These are phyloP conservation scores for Gryon sp. DNA, from an alignment of 1,140 invertebrate species.

Conservation along the genomic window DNA sequence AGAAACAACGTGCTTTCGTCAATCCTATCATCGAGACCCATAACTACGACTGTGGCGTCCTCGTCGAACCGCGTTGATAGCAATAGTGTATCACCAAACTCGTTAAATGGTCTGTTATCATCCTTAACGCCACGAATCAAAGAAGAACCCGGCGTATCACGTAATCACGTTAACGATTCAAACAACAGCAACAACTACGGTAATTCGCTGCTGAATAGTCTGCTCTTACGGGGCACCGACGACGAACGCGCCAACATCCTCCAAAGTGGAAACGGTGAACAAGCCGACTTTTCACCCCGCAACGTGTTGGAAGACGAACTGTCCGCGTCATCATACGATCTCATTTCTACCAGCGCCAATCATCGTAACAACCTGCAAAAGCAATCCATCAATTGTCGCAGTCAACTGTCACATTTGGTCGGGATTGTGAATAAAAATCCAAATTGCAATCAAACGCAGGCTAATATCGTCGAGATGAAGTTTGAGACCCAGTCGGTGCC, in stretches of 20 bases:
- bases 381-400: conserved; percentile 28
- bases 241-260: conserved; percentile 52
- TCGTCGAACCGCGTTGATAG: conserved; percentile 9
- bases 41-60: conserved; percentile 18
- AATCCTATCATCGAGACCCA: conserved; percentile 52
- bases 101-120: conserved; percentile 69
- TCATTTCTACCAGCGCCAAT: conserved; percentile 54
- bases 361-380: conserved; percentile 37
- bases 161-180: conserved; percentile 42
- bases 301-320: conserved; percentile 68
- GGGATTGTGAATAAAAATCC: conserved; percentile 36
- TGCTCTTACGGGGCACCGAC: conserved; percentile 61
- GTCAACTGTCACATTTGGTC: conserved; percentile 16
- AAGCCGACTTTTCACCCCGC: conserved; percentile 64
- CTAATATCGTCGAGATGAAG: conserved; percentile 75
- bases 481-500: conserved; percentile 75
- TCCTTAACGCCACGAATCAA: conserved; percentile 67
- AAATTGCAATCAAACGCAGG: conserved; percentile 32
- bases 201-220: conserved; percentile 68
- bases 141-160: conserved; percentile 51
- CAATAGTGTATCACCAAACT: conserved; percentile 57
- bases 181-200: conserved; percentile 58
- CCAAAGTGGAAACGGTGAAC: conserved; percentile 28
- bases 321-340: conserved; percentile 66
- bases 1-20: conserved; percentile 63